Percentiles rank a stretch among this genome's conserved stretches.
These are phyloP conservation scores for Sinocyclocheilus anophthalmus DNA, from an alignment of 2,113 vertebrate species.

Conservation along the genomic window DNA sequence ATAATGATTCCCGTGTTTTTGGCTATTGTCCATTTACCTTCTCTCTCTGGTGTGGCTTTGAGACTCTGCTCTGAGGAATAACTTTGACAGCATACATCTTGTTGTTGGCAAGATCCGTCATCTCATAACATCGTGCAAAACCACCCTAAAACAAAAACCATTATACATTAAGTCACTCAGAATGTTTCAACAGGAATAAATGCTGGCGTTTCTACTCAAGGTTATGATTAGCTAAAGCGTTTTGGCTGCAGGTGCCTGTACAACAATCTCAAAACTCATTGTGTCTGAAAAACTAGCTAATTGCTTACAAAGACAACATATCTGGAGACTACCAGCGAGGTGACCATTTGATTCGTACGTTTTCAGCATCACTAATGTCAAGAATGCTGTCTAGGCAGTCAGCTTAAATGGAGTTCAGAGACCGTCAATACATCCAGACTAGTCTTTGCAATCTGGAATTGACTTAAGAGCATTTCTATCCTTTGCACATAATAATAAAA, in stretches of 20 bases:
- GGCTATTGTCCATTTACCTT: constrained; percentile 78
- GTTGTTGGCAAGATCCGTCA: constrained; percentile 87
- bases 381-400: neutral
- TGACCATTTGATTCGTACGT: neutral
- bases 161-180: neutral
- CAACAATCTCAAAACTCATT: neutral
- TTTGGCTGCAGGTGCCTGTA: neutral
- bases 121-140: constrained; percentile 96
- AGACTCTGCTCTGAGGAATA: constrained; percentile 93
- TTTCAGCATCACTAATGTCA: neutral
- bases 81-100: constrained; percentile 95
- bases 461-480: neutral
- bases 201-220: neutral
- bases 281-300: no score
- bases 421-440: neutral
- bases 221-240: neutral
- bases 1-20: neutral
- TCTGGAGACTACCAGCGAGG: neutral
- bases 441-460: neutral
- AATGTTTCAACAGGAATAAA: neutral
- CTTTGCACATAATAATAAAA: neutral
- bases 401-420: neutral
- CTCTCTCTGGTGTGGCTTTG: constrained; percentile 94
- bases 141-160: constrained; percentile 80
- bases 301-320: neutral